Evolutionary conservation across 2,113 vertebrate genomes (phyloP).

Genomic region (Entomyzon cyanotis): DNA sequence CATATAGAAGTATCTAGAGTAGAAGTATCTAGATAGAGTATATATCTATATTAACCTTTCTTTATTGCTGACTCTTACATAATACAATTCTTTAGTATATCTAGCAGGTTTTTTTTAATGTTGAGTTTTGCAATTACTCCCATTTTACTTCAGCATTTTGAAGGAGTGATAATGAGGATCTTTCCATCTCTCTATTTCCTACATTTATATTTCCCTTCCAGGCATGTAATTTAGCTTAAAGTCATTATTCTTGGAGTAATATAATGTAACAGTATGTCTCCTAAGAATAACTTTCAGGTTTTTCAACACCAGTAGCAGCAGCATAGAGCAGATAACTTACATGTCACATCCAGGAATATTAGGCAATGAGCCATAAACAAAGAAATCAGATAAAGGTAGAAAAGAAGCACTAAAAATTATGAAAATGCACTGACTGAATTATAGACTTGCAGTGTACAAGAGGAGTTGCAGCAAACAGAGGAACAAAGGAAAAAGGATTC

Average conservation of each 20-base stretch:
- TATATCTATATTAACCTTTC: conserved; percentile 7
- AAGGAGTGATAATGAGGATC: conserved; percentile 33
- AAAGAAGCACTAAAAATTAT: neutral
- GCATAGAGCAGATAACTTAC: neutral
- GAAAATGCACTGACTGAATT: conserved; percentile 1
- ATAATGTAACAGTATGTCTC: conserved; percentile 37
- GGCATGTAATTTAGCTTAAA: conserved; percentile 60
- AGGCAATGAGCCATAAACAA: conserved; percentile 5
- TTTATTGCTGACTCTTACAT: conserved; percentile 8
- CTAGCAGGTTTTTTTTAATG: conserved; percentile 8
- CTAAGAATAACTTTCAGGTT: conserved; percentile 45
- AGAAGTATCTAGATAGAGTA: no score
- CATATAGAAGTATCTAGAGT: no score
- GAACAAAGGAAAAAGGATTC: neutral
- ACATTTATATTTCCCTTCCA: conserved; percentile 3
- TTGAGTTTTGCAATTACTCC: conserved; percentile 39
- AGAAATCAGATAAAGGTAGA: neutral
- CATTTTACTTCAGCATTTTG: conserved; percentile 37
- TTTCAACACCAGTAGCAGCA: conserved; percentile 6
- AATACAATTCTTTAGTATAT: conserved; percentile 55
- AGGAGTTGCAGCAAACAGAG: neutral
- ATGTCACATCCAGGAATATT: conserved; percentile 15
- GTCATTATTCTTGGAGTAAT: conserved; percentile 57
- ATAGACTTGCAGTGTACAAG: neutral
- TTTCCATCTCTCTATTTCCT: neutral